These are phyloP conservation scores for Phania funesta DNA, from an alignment of 2,888 invertebrate genomes.

Conservation along the genomic window DNA sequence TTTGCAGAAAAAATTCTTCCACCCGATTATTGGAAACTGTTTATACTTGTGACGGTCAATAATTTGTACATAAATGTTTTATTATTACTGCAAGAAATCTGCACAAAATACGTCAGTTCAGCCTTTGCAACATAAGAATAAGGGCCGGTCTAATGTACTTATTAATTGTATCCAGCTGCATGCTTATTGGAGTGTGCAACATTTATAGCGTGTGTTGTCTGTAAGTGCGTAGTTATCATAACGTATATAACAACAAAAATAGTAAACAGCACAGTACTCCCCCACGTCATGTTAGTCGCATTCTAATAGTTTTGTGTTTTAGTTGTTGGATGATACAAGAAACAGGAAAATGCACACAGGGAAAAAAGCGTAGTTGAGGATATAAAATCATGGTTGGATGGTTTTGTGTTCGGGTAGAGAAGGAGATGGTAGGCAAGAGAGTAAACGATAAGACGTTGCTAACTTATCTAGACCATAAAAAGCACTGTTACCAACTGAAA, in stretches of 20 bases:
- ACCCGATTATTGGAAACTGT: too few species aligned
- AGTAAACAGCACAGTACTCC: constrained; percentile 27
- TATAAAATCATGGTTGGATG: not conserved
- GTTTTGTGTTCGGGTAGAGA: not conserved
- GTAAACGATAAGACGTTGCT: not conserved
- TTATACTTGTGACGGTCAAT: too few species aligned
- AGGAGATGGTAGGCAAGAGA: not conserved
- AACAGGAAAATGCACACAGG: constrained; percentile 7
- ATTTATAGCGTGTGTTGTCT: constrained; percentile 21
- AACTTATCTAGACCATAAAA: constrained; percentile 4
- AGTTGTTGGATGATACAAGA: constrained; percentile 13
- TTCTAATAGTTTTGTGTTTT: constrained; percentile 31
- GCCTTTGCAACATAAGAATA: not conserved
- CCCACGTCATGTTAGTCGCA: constrained; percentile 46
- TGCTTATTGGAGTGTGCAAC: constrained; percentile 37
- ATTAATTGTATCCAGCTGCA: not conserved
- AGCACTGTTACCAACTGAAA: not conserved
- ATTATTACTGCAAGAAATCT: too few species aligned
- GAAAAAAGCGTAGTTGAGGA: constrained; percentile 3
- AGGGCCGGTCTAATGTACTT: not conserved
- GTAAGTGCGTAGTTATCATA: not conserved
- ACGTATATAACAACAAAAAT: not conserved
- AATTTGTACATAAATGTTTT: too few species aligned
- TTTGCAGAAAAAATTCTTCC: too few species aligned
- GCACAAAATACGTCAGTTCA: too few species aligned